phyloP scores from a whole-genome alignment of 2,113 vertebrate species.

The Tyto alba region DNA sequence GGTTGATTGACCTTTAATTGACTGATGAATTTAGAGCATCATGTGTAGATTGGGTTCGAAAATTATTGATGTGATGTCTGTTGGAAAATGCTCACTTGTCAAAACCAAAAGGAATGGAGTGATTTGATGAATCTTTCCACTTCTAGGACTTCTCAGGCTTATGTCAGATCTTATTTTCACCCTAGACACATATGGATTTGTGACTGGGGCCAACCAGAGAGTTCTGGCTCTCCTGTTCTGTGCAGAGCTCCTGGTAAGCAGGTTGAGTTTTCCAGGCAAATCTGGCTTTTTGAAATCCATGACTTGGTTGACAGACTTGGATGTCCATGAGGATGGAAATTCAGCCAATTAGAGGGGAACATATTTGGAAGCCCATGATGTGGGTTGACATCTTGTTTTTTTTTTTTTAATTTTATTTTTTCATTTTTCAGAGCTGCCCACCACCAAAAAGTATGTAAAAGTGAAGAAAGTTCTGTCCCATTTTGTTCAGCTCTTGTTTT shows the following conservation, averaged over 20 bases:
- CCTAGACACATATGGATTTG: fast-evolving
- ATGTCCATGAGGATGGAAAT: not conserved
- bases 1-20: not conserved
- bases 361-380: not conserved
- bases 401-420: not conserved
- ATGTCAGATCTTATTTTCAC: not conserved
- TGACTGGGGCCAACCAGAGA: too few species aligned
- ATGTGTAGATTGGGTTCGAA: not conserved
- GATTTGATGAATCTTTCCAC: not conserved
- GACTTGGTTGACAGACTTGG: not conserved
- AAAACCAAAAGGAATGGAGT: not conserved
- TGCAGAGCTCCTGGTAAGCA: not conserved
- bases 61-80: not conserved
- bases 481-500: not conserved
- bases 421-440: not conserved
- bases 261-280: not conserved
- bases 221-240: not conserved
- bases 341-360: not conserved
- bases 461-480: not conserved
- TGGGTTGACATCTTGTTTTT: not conserved
- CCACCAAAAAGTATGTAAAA: not conserved
- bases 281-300: not conserved
- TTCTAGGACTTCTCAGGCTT: not conserved
- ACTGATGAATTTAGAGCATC: not conserved
- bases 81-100: not conserved